phyloP scores from a whole-genome alignment of 2,888 invertebrate species.

The Crepidodera aurea region DNA sequence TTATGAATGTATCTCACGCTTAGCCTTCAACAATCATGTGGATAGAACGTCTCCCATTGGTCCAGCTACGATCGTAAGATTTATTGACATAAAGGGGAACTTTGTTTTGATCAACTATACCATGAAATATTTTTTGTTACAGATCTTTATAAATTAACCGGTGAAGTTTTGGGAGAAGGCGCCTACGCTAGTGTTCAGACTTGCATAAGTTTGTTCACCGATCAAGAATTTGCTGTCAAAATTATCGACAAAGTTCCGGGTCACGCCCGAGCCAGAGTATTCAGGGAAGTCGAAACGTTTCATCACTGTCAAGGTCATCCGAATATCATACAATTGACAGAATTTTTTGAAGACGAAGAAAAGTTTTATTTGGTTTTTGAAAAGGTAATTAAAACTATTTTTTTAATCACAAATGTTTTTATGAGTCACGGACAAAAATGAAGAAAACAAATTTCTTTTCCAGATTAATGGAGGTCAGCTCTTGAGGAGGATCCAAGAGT shows the following conservation, averaged over 20 bases:
- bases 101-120: too few relatives aligned
- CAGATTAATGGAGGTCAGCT: constrained; percentile 93
- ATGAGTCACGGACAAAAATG: too few relatives aligned
- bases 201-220: constrained; percentile 89
- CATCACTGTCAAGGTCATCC: constrained; percentile 97
- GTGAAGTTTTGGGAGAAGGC: constrained; percentile 95
- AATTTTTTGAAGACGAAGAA: constrained; percentile 97
- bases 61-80: too few relatives aligned
- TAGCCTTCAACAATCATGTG: too few relatives aligned
- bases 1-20: too few relatives aligned
- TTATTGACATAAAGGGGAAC: too few relatives aligned
- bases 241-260: constrained; percentile 95
- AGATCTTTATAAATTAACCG: constrained; percentile 95
- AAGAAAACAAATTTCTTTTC: too few relatives aligned
- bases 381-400: constrained; percentile 75
- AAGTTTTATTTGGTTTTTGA: constrained; percentile 98
- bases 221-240: constrained; percentile 96
- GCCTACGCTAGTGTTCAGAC: constrained; percentile 96
- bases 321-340: constrained; percentile 96
- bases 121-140: too few relatives aligned
- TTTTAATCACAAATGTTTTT: too few relatives aligned
- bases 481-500: constrained; percentile 91
- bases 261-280: constrained; percentile 92
- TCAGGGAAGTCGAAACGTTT: constrained; percentile 99
- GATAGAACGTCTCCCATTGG: too few relatives aligned